Conservation (phyloP, 2,797 vertebrate genomes). For the Mormyrops attenuatus region DNA sequence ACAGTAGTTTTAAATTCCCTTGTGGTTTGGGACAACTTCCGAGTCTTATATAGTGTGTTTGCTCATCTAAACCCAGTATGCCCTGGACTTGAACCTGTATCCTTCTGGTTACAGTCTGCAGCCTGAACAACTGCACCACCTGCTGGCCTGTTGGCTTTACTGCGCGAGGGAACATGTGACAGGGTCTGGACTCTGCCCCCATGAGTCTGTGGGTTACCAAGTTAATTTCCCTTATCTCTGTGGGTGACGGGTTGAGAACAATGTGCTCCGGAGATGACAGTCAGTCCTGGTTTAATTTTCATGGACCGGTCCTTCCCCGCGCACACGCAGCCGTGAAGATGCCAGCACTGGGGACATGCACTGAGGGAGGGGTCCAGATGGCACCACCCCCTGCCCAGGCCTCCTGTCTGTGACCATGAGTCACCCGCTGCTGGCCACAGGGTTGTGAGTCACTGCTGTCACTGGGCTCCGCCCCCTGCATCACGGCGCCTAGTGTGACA, state of each 20-base stretch:
- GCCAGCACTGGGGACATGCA: not conserved
- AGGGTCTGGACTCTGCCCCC: not conserved
- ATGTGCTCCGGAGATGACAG: slow-evolving; percentile 10
- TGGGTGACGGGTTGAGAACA: not conserved
- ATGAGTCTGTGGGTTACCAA: not conserved
- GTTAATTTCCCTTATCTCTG: not conserved
- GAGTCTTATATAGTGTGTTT: not conserved
- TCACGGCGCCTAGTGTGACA: not conserved
- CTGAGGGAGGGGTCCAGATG: slow-evolving; percentile 11
- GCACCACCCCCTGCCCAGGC: slow-evolving; percentile 5
- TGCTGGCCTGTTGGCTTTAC: not conserved
- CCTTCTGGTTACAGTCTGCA: not conserved
- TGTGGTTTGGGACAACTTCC: not conserved
- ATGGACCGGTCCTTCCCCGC: not conserved
- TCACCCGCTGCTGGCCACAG: not conserved
- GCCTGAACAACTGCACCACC: not conserved
- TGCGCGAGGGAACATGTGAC: not conserved
- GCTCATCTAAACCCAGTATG: not conserved
- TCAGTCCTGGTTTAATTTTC: slow-evolving; percentile 5
- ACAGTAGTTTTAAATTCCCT: not conserved
- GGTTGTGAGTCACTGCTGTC: not conserved
- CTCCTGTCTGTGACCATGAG: slow-evolving; percentile 5
- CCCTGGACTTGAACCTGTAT: not conserved
- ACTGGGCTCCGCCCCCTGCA: not conserved
- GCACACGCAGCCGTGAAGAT: not conserved